phyloP scores from a whole-genome alignment of 2,113 vertebrate genomes.

The Gallinago media region DNA sequence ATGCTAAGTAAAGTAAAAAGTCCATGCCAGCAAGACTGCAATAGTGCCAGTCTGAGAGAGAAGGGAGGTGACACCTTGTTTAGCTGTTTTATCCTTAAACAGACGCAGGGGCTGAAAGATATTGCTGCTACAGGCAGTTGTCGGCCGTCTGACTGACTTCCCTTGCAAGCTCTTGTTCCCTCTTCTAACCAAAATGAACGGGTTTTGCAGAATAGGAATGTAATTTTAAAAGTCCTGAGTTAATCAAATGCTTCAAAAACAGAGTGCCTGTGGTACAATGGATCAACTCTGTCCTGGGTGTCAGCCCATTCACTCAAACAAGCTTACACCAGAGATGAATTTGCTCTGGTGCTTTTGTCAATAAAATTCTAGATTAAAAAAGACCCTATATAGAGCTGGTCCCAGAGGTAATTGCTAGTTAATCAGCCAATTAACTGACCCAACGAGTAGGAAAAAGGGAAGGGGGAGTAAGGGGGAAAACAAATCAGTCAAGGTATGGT shows the following conservation, averaged over 20 bases:
- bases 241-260: constrained; percentile 46
- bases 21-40: not conserved
- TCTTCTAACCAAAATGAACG: not conserved
- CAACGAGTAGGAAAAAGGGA: constrained; percentile 65
- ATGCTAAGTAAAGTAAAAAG: not conserved
- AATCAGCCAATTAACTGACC: constrained; percentile 81
- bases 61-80: not conserved
- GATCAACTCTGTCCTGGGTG: constrained; percentile 4
- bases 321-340: constrained; percentile 20
- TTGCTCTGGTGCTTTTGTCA: constrained; percentile 69
- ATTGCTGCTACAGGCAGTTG: not conserved
- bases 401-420: constrained; percentile 77
- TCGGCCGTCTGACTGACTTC: not conserved
- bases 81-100: not conserved
- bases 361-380: constrained; percentile 67
- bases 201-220: constrained; percentile 5
- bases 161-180: not conserved
- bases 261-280: not conserved
- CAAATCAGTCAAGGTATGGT: constrained; percentile 74
- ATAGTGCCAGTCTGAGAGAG: not conserved
- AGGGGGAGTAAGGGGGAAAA: constrained; percentile 41
- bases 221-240: not conserved
- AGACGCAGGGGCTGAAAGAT: not conserved
- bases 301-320: constrained; percentile 7
- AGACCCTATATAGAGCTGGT: constrained; percentile 34